Conservation (phyloP, 2,888 invertebrate genomes). For the Theretra japonica region DNA sequence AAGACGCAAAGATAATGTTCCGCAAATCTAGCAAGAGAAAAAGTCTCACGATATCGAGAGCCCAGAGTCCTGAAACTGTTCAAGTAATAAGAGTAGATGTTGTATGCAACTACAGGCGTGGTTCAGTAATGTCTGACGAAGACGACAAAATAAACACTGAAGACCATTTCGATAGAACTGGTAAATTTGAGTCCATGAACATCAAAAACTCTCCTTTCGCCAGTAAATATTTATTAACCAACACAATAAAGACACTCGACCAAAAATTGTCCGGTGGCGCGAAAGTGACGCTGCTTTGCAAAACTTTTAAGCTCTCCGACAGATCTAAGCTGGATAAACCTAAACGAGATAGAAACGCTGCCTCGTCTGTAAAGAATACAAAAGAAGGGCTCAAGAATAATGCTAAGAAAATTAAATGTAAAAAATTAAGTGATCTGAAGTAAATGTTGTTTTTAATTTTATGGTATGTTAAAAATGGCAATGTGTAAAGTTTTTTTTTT, state of each 20-base stretch:
- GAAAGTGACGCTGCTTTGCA: constrained; percentile 78
- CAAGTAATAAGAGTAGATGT: constrained; percentile 82
- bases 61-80: constrained; percentile 77
- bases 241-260: constrained; percentile 71
- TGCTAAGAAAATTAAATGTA: constrained; percentile 2
- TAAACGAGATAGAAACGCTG: constrained; percentile 28
- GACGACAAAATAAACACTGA: constrained; percentile 49
- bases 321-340: constrained; percentile 44
- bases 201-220: constrained; percentile 59
- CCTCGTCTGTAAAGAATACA: constrained; percentile 8
- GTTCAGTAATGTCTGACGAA: constrained; percentile 57
- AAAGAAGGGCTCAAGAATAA: constrained; percentile 15
- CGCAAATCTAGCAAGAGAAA: constrained; percentile 70
- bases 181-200: constrained; percentile 48
- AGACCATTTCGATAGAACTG: constrained; percentile 35
- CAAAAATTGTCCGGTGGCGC: constrained; percentile 69
- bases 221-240: constrained; percentile 72
- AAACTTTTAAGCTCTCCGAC: constrained; percentile 73
- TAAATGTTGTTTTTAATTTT: constrained; percentile 12
- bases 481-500: constrained; percentile 16
- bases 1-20: constrained; percentile 66
- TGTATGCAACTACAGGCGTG: constrained; percentile 64
- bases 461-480: constrained; percentile 11
- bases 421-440: constrained; percentile 1
- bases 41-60: constrained; percentile 75